phyloP scores from a whole-genome alignment of 2,113 vertebrate species.

The Urocynchramus pylzowi region DNA sequence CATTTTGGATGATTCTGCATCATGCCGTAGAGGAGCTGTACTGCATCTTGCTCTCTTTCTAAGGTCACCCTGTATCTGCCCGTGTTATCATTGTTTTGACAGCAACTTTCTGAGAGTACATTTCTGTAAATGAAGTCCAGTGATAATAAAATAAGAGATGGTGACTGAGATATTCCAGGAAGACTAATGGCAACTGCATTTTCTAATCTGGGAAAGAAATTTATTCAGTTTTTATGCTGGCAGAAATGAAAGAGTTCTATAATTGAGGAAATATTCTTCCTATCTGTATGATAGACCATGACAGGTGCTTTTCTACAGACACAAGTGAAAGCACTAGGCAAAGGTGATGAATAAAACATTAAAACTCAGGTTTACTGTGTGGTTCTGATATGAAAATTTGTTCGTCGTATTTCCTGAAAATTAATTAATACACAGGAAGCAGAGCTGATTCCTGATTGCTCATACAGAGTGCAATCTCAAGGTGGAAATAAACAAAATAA shows the following conservation, averaged over 20 bases:
- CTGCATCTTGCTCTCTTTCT: not conserved
- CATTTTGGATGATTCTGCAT: not conserved
- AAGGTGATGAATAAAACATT: not conserved
- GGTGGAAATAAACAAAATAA: not conserved
- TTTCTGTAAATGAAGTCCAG: not conserved
- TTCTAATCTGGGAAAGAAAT: not conserved
- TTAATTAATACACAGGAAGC: not conserved
- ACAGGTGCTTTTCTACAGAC: not conserved
- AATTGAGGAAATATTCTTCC: not conserved
- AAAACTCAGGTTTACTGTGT: not conserved
- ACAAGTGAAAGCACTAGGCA: not conserved
- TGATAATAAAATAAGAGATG: not conserved
- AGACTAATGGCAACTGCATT: not conserved
- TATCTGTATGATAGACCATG: not conserved
- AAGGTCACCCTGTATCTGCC: not conserved
- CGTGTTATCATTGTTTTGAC: not conserved
- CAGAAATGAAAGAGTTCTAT: not conserved
- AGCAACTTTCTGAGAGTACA: not conserved
- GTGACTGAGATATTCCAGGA: not conserved
- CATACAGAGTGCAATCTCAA: not conserved
- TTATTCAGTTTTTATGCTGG: not conserved
- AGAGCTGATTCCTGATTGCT: not conserved
- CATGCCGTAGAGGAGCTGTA: not conserved
- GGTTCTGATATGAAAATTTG: not conserved
- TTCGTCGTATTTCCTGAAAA: not conserved